Percentiles rank a stretch among this genome's conserved stretches.
These are phyloP conservation scores for Eublepharis macularius DNA, from an alignment of 2,113 vertebrate genomes.

Conservation along the genomic window DNA sequence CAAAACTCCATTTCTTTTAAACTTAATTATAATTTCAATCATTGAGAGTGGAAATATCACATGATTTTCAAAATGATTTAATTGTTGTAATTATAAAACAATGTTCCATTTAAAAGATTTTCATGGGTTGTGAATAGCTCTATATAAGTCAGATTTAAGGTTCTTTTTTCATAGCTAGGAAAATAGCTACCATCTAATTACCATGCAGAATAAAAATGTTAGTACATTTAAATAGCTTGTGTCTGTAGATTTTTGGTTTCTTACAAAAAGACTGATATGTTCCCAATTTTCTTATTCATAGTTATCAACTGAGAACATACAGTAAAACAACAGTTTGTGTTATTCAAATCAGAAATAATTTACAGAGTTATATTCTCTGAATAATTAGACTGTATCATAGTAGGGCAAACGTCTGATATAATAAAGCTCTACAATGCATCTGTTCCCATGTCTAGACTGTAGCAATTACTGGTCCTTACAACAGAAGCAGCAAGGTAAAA, in stretches of 20 bases:
- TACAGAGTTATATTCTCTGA: conserved; percentile 97
- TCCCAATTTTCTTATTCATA: conserved; percentile 59
- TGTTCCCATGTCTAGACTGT: conserved; percentile 84
- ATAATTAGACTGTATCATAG: conserved; percentile 91
- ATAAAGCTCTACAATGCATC: conserved; percentile 85
- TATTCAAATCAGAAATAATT: conserved; percentile 94
- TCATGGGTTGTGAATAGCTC: background rate
- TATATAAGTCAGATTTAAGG: rapidly evolving
- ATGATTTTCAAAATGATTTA: background rate
- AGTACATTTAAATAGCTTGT: conserved; percentile 18
- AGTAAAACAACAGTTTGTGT: conserved; percentile 89
- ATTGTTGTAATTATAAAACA: conserved; percentile 14
- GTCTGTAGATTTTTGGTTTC: background rate
- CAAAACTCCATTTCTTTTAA: background rate
- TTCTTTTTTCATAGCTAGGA: conserved; percentile 45
- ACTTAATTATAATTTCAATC: conserved; percentile 23
- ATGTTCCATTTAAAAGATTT: conserved; percentile 51
- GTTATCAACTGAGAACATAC: conserved; percentile 74
- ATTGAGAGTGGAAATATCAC: background rate
- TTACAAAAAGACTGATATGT: background rate
- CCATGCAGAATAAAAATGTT: conserved; percentile 27
- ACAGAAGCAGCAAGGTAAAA: conserved; percentile 70
- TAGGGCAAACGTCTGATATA: conserved; percentile 88
- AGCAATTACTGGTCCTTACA: conserved; percentile 74
- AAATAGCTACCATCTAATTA: conserved; percentile 34